A percentile compares a stretch with the other conserved stretches of the same genome.
Conservation (phyloP, 2,888 invertebrate genomes). For the Tinea trinotella region DNA sequence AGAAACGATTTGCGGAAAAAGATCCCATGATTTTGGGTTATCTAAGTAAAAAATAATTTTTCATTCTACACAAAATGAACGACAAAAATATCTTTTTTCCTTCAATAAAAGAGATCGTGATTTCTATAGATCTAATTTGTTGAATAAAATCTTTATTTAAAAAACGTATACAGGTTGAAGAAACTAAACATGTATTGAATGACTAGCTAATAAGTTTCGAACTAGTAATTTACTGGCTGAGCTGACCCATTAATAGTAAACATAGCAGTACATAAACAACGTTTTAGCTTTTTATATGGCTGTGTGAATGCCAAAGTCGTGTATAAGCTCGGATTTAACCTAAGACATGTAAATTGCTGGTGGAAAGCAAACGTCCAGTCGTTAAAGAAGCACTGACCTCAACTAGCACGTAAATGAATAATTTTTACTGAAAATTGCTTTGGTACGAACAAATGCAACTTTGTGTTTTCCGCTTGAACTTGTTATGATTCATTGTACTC, state of each 20-base stretch:
- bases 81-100: not conserved
- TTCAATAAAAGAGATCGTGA: not conserved
- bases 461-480: constrained; percentile 31
- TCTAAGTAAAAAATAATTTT: constrained; percentile 1
- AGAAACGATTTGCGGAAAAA: constrained; percentile 5
- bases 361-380: constrained; percentile 22
- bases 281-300: constrained; percentile 15
- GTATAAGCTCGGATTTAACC: constrained; percentile 17
- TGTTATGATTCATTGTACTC: constrained; percentile 12
- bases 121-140: not conserved
- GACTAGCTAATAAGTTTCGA: not conserved
- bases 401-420: constrained; percentile 31
- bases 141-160: not conserved
- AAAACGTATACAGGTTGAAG: not conserved
- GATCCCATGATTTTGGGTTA: not conserved
- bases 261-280: constrained; percentile 11
- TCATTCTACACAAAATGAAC: constrained; percentile 4
- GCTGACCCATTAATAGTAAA: constrained; percentile 1
- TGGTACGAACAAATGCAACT: constrained; percentile 28
- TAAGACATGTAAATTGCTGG: constrained; percentile 18
- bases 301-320: constrained; percentile 18
- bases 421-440: constrained; percentile 32
- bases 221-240: not conserved
- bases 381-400: constrained; percentile 30
- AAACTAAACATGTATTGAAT: not conserved